Base-by-base conservation (phyloP, 2,888 invertebrate genomes). In the Neelides folsomi region DNA sequence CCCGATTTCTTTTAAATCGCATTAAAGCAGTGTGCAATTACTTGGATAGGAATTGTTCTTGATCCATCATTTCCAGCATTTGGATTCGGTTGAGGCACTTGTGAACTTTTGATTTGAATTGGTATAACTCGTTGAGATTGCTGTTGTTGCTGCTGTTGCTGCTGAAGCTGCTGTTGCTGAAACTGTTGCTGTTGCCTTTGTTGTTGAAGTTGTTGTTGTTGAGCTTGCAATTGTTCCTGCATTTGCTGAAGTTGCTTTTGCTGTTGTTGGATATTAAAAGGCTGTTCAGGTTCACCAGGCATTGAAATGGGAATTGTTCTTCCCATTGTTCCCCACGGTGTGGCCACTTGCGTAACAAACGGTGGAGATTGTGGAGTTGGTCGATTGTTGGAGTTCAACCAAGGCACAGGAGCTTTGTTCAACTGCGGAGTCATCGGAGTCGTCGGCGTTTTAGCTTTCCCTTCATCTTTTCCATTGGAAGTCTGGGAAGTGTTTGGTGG, bases 361-460 rank as follows among this genome's bases (percentile, higher is more conserved):
- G 60, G 57, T 8, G 57, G 59, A 16, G 53, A 51, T 47, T 74
- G 72, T 55, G 69, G 71, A 52, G 64, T 66, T 55, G 73, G 73
- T 45, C 72, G 67, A 51, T 69, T 69, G 41, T 68, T 68, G 42
- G 70, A 69, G 39, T 68, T 69, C 66, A 76, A 71, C 79, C 79
- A 79, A 1, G 79, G 79, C 40, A 76, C 77, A 1, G 79, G 79
- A 1, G 78, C 76, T 66, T 78, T 77, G 51, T 75, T 73, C 43
- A 79, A 65, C 40, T 58, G 58, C 6, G 48, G 69, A 4, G 71
- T 66, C 36, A 63, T 59, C 1, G 57, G 59, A 9, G 53, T 49
- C 27, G 51, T 47, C 8, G 49, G 50, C 2, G 51, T 38, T 27
- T 51, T 63, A 20, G 56, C 62, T 27, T 27, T 27, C 7, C 27